Evolutionary conservation across 2,888 invertebrate genomes (phyloP), one percentile per base, ranked within the genome.

Genomic region (Lymantria monacha): DNA sequence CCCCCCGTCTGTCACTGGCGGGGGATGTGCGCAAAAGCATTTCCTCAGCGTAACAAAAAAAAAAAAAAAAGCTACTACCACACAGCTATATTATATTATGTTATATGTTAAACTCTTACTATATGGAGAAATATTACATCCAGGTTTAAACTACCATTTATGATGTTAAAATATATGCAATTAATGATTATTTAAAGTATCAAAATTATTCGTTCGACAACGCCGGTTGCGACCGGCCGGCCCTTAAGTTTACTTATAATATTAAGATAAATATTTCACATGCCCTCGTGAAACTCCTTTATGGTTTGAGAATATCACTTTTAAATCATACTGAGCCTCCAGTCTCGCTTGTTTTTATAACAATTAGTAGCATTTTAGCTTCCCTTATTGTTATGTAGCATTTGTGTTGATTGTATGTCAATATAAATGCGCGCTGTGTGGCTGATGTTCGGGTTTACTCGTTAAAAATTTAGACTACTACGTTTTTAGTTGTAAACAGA

Each of bases 201-300:
- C 84, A 85, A 85, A 68, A 74, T 50, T 30, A 52, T 46, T 66
- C 49, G 53, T 48, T 51, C 66, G 31, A 44, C 42, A 48, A 57
- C 48, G 51, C 55, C 54, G 73, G 70, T 69, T 67, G 75, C 68
- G 69, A 68, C 69, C 70, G 58, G 74, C 76, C 55, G 55, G 55
- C 55, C 74, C 79, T 84, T 79, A 83, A 83, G 90, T 91, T 91
- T 88, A 90, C 91, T 86, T 91, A 90, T 90, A 88, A 89, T 89
- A 91, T 91, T 88, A 90, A 84, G 87, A 83, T 88, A 91, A 89
- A 90, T 89, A 90, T 91, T 91, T 91, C 90, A 87, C 91, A 89
- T 82, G 78, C 70, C 72, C 78, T 81, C 82, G 91, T 89, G 90
- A 91, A 90, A 87, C 87, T 84, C 81, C 87, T 89, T 90, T 89